Percentiles rank a stretch among this genome's conserved stretches.
phyloP scores from a whole-genome alignment of 30 jellyfish, hydroid and myxozoan genomes.

The Cassiopea andromeda region DNA sequence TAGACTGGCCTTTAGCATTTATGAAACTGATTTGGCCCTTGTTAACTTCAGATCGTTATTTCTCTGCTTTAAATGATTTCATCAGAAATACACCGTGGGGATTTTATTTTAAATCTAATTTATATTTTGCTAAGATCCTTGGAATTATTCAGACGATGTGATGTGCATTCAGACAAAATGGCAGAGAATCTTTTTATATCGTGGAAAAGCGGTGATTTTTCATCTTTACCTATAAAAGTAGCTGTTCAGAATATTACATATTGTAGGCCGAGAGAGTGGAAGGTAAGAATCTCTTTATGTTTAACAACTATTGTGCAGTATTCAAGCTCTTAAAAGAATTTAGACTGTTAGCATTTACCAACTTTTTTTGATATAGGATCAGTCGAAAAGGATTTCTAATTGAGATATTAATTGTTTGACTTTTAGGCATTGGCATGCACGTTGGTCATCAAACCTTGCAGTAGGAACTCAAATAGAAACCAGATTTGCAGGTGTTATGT shows the following conservation, averaged over 20 bases:
- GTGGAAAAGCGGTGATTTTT: constrained; percentile 77
- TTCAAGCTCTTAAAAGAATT: neutral
- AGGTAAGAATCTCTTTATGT: constrained; percentile 49
- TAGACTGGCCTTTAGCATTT: too few species aligned
- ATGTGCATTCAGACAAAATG: constrained; percentile 71
- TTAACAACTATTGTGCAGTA: too few species aligned
- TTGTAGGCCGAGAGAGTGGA: constrained; percentile 81
- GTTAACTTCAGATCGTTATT: neutral
- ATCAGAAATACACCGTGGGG: too few species aligned
- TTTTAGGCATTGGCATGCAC: constrained; percentile 89
- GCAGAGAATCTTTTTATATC: constrained; percentile 62
- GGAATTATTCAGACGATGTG: constrained; percentile 82
- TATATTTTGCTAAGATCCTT: constrained; percentile 48
- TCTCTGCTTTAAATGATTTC: too few species aligned
- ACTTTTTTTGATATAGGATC: neutral
- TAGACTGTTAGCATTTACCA: neutral
- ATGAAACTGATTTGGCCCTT: too few species aligned
- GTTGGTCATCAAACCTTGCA: constrained; percentile 88
- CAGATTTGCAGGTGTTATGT: constrained; percentile 65
- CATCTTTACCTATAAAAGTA: constrained; percentile 28
- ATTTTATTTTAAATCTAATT: neutral
- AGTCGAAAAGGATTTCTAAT: neutral
- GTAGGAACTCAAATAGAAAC: constrained; percentile 60
- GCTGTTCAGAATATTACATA: constrained; percentile 54
- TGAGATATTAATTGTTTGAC: too few species aligned